These are phyloP conservation scores for Dichetophora obliterata DNA, from an alignment of 2,888 invertebrate species.

Conservation along the genomic window DNA sequence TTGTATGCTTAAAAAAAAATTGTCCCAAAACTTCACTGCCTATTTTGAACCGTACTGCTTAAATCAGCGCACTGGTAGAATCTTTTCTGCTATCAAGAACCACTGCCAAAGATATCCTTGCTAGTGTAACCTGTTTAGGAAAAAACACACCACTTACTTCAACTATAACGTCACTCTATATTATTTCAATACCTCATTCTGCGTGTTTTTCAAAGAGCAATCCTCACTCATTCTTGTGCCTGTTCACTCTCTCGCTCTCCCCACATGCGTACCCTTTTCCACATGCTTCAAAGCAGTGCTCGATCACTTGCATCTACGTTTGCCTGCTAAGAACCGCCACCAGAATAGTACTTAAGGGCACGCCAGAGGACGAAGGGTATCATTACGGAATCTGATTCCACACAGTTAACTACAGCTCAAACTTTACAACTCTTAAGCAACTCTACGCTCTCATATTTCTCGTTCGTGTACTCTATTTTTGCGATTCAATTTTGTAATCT, in stretches of 20 bases:
- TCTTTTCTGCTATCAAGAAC: no score
- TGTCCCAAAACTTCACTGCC: no score
- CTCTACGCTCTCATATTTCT: not conserved
- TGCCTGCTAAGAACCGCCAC: constrained; percentile 36
- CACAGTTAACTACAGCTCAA: constrained; percentile 62
- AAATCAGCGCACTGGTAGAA: not conserved
- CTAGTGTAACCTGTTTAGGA: not conserved
- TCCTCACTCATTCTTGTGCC: not conserved
- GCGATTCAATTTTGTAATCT: constrained; percentile 20
- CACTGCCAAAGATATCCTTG: no score
- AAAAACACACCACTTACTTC: not conserved
- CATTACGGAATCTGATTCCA: constrained; percentile 73
- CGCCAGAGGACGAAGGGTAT: constrained; percentile 70
- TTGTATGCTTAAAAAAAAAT: no score
- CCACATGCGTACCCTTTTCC: not conserved
- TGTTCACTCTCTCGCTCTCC: not conserved
- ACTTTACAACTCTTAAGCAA: not conserved
- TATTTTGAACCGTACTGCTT: not conserved
- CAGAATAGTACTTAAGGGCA: constrained; percentile 64
- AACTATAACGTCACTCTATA: not conserved
- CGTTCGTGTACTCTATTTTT: constrained; percentile 34
- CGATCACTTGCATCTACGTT: constrained; percentile 42
- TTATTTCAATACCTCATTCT: not conserved
- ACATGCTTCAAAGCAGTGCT: constrained; percentile 30
- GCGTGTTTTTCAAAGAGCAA: constrained; percentile 6